A percentile compares a stretch with the other conserved stretches of the same genome.
Conservation (phyloP, 2,113 vertebrate species). For the Mormyrus lacerda region DNA sequence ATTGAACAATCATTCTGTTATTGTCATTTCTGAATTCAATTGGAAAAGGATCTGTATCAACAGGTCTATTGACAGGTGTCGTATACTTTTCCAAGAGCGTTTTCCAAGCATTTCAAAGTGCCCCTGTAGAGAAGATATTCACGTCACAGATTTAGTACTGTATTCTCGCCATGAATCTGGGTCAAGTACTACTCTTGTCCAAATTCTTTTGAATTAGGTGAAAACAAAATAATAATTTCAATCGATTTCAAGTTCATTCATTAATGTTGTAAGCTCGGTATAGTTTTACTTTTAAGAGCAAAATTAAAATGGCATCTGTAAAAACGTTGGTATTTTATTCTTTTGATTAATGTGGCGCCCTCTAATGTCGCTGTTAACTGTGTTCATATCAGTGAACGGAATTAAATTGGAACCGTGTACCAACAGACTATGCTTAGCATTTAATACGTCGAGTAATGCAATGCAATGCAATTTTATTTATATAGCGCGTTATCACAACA, state of each 20-base stretch:
- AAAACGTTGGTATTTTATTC: not conserved
- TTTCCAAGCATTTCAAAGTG: not conserved
- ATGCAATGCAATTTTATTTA: too few relatives aligned
- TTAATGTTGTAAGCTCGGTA: not conserved
- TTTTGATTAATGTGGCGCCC: not conserved
- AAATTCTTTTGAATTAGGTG: not conserved
- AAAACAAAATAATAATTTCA: not conserved
- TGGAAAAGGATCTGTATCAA: not conserved
- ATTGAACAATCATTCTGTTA: not conserved
- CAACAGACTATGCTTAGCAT: not conserved
- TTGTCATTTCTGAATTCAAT: not conserved
- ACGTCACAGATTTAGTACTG: not conserved
- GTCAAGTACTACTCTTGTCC: not conserved
- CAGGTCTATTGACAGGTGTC: not conserved
- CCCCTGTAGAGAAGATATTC: not conserved
- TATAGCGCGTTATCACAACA: too few relatives aligned
- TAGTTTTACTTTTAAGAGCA: not conserved
- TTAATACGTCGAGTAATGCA: not conserved
- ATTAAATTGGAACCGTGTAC: not conserved
- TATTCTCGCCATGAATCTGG: not conserved
- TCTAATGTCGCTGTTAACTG: not conserved
- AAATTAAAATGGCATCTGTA: not conserved
- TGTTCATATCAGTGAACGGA: not conserved
- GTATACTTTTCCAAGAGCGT: not conserved
- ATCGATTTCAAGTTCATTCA: not conserved